Evolutionary conservation across 2,113 vertebrate species (phyloP), one percentile per base, ranked within the genome.

Genomic region (Sinocyclocheilus grahami): DNA sequence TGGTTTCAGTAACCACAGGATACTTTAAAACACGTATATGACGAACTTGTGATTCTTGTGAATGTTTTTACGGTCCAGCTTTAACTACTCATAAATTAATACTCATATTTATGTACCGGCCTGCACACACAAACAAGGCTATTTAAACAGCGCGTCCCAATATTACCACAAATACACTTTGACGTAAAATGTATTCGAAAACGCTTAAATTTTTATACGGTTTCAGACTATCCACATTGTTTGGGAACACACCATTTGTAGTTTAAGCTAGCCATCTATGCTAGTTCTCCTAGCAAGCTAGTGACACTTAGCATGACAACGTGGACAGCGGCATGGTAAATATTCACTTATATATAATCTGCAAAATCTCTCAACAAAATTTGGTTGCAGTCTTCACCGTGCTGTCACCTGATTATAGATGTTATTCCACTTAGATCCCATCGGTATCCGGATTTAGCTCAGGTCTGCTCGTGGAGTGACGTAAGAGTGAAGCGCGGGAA

Each of bases 371-470:
- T 77, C 0, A 16, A 85, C 53, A 22, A 8, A 24, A 51, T 10
- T 0, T 33, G 9, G 33, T 4, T 85, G 75, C 46, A 18, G 39
- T 33, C 55, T 74, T 33, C 5, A 33, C 22, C 74, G 33, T 48
- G 58, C 39, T 51, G 83, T 72, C 85, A 86, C 75, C 87, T 78
- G 84, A 71, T 84, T 82, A 62, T 78, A 62, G 37, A 58, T 37
- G 83, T 79, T 83, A 69, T 85, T 88, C 87, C 88, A 27, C 65
- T 60, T 80, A 82, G 39, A 79, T 76, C 37, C 85, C 69, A 63
- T 90, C 85, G 53, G 53, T 85, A 75, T 55, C 85, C 85, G 78
- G 85, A 85, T 91, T 91, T 90, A 85, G 93, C 92, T 87, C 85
- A 90, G 89, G 76, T 60, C 85, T 87, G 87, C 77, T 79, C 71